Evolutionary conservation across 2,888 invertebrate genomes (phyloP), one percentile per base, ranked within the genome.

Genomic region (Branchinecta sandiegonensis): DNA sequence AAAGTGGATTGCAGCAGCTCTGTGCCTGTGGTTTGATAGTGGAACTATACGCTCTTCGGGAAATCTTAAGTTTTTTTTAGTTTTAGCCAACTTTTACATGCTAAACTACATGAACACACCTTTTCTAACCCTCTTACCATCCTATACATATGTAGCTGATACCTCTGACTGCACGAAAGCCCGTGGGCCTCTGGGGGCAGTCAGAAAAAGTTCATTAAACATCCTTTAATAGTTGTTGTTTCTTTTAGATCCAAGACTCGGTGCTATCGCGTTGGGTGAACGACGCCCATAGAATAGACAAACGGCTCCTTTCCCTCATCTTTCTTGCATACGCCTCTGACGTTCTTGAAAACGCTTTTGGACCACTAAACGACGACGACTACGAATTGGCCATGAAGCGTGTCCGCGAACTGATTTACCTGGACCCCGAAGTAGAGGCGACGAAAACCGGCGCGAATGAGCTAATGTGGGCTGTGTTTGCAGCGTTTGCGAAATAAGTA

Each of bases 291-390:
- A 88, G 96, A 74, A 97, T 99, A 85, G 96, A 99, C 78, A 92
- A 90, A 79, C 85, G 97, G 69, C 88, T 93, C 77, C 80, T 99
- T 75, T 90, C 96, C 65, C 83, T 87, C 84, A 76, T 91, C 91
- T 78, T 88, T 88, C 75, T 87, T 88, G 10, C 93, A 91, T 80
- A 87, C 78, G 94, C 96, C 10, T 94, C 95, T 68, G 99, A 99
- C 80, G 99, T 99, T 46, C 83, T 99, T 69, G 99, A 99, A 81
- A 99, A 99, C 80, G 99, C 99, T 68, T 99, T 99, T 80, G 94
- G 95, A 37, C 95, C 97, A 4, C 84, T 99, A 12, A 91, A 90
- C 67, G 94, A 94, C 75, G 95, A 96, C 76, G 96, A 96, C 80
- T 97, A 97, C 78, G 96, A 97, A 80, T 82, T 97, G 74, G 99